A percentile compares a stretch with the other conserved stretches of the same genome.
Evolutionary conservation across 2,888 invertebrate genomes (phyloP).

Genomic region (Loripinus fragilis): DNA sequence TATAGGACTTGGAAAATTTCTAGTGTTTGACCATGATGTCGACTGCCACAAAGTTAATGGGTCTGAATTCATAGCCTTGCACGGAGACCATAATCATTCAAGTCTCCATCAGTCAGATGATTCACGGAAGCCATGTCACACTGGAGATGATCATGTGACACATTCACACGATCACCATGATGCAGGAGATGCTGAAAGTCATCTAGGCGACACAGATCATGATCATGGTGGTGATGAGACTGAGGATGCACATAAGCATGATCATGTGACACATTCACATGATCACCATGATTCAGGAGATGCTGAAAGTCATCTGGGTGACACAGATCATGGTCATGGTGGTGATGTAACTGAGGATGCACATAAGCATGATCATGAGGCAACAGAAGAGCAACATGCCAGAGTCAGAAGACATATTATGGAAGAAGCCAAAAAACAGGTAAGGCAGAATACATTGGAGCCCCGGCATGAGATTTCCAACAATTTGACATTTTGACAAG

Average conservation of each 20-base stretch:
- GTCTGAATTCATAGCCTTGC: slow-evolving; percentile 31
- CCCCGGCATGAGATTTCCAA: too few species aligned
- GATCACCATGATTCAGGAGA: slow-evolving; percentile 1
- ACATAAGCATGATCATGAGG: neutral
- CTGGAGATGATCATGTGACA: neutral
- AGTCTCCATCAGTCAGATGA: neutral
- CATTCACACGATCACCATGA: neutral
- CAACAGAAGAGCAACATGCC: neutral
- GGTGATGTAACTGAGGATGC: slow-evolving; percentile 11
- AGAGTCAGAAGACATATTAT: neutral
- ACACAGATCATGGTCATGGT: neutral
- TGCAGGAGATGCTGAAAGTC: neutral
- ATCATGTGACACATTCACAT: slow-evolving; percentile 22
- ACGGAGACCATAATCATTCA: slow-evolving; percentile 39
- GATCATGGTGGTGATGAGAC: neutral
- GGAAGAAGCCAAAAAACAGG: neutral
- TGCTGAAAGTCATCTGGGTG: neutral
- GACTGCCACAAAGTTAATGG: slow-evolving; percentile 35
- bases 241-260: slow-evolving; percentile 13
- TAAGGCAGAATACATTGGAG: too few species aligned
- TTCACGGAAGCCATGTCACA: neutral
- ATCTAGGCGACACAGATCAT: neutral
- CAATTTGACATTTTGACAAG: too few species aligned
- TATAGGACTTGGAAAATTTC: slow-evolving; percentile 53
- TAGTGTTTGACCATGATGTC: slow-evolving; percentile 33